Conservation (phyloP, 2,113 vertebrate species). For the Silurus glanis region DNA sequence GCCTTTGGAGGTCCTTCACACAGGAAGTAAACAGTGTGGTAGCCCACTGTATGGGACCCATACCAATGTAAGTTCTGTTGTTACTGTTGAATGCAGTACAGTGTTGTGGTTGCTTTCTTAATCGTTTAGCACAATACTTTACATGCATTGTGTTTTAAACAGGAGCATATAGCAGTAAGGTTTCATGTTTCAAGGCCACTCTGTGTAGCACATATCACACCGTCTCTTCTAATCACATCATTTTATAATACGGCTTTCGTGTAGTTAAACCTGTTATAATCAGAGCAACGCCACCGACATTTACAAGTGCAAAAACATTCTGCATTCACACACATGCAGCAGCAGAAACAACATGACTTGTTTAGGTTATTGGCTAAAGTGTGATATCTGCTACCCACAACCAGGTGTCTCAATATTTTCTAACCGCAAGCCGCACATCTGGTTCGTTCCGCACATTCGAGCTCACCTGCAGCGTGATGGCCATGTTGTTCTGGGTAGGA, state of each 20-base stretch:
- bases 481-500: conserved; percentile 89
- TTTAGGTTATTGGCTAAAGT: background rate
- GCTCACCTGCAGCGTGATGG: conserved; percentile 96
- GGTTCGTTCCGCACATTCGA: background rate
- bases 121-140: background rate
- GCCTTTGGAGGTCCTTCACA: background rate
- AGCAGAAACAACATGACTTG: background rate
- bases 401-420: background rate
- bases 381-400: background rate
- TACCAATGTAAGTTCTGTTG: background rate
- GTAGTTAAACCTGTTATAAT: background rate
- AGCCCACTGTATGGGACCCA: background rate
- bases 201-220: background rate
- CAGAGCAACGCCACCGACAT: background rate
- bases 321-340: conserved; percentile 34
- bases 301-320: conserved; percentile 6
- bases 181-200: background rate
- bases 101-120: background rate
- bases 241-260: background rate
- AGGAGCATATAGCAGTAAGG: background rate
- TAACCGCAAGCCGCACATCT: background rate
- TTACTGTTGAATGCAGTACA: background rate
- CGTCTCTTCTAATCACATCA: too few relatives aligned
- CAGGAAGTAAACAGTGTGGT: background rate
- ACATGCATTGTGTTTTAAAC: background rate